Evolutionary conservation across 2,797 vertebrate species (phyloP).

Genomic region (Atherinosoma microstoma): DNA sequence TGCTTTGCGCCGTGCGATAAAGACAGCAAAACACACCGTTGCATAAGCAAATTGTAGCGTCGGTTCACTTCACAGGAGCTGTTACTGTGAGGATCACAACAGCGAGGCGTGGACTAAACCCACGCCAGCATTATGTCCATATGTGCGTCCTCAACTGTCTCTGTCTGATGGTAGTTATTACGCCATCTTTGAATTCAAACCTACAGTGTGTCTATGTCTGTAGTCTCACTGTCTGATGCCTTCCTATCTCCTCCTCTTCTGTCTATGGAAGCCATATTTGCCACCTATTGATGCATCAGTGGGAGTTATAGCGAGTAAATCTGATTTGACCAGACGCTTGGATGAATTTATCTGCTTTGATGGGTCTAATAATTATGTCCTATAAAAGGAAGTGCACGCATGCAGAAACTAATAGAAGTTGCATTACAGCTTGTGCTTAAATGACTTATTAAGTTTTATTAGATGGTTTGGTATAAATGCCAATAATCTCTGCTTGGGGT

Average conservation of each 20-base stretch:
- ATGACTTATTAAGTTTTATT: background rate
- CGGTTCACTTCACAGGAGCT: slow-evolving; percentile 21
- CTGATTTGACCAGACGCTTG: background rate
- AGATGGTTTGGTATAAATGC: no score
- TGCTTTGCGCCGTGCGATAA: slow-evolving; percentile 26
- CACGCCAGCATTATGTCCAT: slow-evolving; percentile 35
- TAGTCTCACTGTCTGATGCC: slow-evolving; percentile 26
- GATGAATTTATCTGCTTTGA: slow-evolving; percentile 22
- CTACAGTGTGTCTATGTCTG: slow-evolving; percentile 32
- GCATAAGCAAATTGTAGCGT: slow-evolving; percentile 17
- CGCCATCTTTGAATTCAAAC: slow-evolving; percentile 28
- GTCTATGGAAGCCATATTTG: background rate
- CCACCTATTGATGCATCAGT: background rate
- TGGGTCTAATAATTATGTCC: slow-evolving; percentile 20
- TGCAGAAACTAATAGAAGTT: background rate
- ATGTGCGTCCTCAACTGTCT: slow-evolving; percentile 14
- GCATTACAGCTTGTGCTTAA: background rate
- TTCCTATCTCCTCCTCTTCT: background rate
- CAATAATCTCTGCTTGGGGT: background rate
- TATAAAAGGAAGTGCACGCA: background rate
- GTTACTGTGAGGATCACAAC: slow-evolving; percentile 14
- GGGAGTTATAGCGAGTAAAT: background rate
- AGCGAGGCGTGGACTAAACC: slow-evolving; percentile 23
- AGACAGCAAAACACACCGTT: slow-evolving; percentile 38
- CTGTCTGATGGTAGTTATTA: slow-evolving; percentile 6